These are phyloP conservation scores for Abramis brama DNA, from an alignment of 2,113 vertebrate genomes.

Conservation along the genomic window DNA sequence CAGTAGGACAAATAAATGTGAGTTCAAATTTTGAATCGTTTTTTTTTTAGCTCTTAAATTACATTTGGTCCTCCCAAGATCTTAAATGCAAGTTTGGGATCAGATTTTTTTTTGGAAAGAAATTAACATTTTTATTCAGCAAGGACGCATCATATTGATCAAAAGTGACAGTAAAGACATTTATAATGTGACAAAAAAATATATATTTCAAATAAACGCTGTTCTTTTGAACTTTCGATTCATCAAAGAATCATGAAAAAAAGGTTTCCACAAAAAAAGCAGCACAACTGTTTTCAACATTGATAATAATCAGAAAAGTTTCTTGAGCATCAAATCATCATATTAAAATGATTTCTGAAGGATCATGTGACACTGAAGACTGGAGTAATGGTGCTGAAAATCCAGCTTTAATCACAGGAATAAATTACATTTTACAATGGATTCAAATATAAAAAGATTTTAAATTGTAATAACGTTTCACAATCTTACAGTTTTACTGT, in stretches of 20 bases:
- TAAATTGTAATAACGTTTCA: not conserved
- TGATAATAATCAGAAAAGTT: not conserved
- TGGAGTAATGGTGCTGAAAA: not conserved
- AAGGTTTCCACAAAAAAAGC: not conserved
- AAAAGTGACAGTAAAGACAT: not conserved
- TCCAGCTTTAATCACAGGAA: not conserved
- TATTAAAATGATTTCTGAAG: not conserved
- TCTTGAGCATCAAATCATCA: not conserved
- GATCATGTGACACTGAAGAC: not conserved
- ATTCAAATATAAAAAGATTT: not conserved
- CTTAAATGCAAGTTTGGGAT: not conserved
- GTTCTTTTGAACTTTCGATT: too few species aligned
- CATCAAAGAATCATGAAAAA: not conserved
- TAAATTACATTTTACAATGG: not conserved
- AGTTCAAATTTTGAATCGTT: not conserved
- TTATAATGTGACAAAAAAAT: too few species aligned
- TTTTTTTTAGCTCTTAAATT: not conserved
- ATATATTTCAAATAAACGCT: too few species aligned
- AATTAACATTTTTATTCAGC: not conserved
- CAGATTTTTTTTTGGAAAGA: not conserved
- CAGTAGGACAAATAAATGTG: not conserved
- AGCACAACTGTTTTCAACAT: not conserved
- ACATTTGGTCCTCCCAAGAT: not conserved
- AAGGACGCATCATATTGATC: not conserved
- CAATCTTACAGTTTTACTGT: not conserved